Evolutionary conservation across 2,888 invertebrate species (phyloP).

Genomic region (Chrysina gloriosa): DNA sequence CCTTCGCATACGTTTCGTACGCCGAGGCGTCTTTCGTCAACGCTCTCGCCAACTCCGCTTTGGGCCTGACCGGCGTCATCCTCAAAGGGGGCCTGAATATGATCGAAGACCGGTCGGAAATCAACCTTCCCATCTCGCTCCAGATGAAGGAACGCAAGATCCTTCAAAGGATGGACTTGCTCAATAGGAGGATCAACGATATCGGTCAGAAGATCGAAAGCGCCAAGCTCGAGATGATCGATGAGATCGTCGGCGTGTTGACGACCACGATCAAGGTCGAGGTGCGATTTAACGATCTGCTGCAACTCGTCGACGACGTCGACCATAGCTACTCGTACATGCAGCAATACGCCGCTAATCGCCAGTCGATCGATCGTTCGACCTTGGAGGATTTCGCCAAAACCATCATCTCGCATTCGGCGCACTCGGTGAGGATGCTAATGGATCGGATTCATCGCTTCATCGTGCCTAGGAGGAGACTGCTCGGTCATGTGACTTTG

Average conservation of each 20-base stretch:
- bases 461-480: slow-evolving; percentile 69
- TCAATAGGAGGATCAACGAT: slow-evolving; percentile 4
- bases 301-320: slow-evolving; percentile 71
- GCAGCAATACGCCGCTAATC: slow-evolving; percentile 68
- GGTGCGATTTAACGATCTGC: slow-evolving; percentile 71
- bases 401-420: slow-evolving; percentile 75
- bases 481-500: slow-evolving; percentile 47
- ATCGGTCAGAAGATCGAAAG: slow-evolving; percentile 2
- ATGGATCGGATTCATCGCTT: slow-evolving; percentile 75
- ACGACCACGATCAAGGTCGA: slow-evolving; percentile 69
- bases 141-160: slow-evolving; percentile 10
- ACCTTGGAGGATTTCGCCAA: slow-evolving; percentile 79
- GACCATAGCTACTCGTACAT: slow-evolving; percentile 71
- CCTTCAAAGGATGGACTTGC: background rate
- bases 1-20: background rate
- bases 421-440: slow-evolving; percentile 73
- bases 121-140: background rate
- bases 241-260: slow-evolving; percentile 55
- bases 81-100: background rate
- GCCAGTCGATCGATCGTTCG: slow-evolving; percentile 67
- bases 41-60: background rate
- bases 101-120: slow-evolving; percentile 7
- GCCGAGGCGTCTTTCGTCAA: background rate
- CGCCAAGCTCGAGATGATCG: slow-evolving; percentile 47
- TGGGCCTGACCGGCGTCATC: background rate